phyloP scores from a whole-genome alignment of 2,797 vertebrate species.

The Valencia hispanica region DNA sequence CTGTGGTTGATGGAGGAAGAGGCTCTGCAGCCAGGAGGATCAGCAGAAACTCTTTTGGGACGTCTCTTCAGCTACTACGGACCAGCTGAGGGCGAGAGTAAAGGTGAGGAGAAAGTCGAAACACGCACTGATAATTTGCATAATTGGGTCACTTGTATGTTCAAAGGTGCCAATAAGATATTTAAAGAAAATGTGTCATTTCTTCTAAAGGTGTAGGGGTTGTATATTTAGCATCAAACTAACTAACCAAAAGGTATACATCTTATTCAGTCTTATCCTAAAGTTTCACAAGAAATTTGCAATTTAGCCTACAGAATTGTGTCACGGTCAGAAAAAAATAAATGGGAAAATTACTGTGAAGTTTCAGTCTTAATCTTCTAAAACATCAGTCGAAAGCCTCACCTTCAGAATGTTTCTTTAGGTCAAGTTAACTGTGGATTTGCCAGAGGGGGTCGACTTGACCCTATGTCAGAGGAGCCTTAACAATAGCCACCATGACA shows the following conservation, averaged over 20 bases:
- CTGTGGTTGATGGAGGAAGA: slow-evolving; percentile 98
- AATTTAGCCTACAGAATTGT: not conserved
- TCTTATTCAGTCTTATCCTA: not conserved
- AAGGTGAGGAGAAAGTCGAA: slow-evolving; percentile 76
- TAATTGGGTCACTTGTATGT: not conserved
- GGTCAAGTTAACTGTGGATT: not conserved
- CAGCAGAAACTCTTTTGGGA: slow-evolving; percentile 88
- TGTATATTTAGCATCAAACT: not conserved
- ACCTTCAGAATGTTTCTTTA: not conserved
- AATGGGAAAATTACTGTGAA: not conserved
- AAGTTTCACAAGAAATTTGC: not conserved
- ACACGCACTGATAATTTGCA: not conserved
- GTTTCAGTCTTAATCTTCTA: not conserved
- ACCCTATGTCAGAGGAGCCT: not conserved
- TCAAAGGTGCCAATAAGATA: not conserved
- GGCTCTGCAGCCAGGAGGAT: slow-evolving; percentile 87
- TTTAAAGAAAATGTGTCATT: not conserved
- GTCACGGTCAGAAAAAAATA: not conserved
- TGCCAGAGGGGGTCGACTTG: not conserved
- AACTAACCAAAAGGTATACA: no score
- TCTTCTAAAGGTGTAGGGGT: not conserved
- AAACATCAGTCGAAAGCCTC: not conserved
- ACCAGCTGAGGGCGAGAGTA: slow-evolving; percentile 89
- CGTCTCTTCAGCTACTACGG: slow-evolving; percentile 94
- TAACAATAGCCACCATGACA: not conserved